Percentiles rank a stretch among this genome's conserved stretches.
Evolutionary conservation across 2,888 invertebrate genomes (phyloP).

Genomic region (Callosobruchus maculatus): DNA sequence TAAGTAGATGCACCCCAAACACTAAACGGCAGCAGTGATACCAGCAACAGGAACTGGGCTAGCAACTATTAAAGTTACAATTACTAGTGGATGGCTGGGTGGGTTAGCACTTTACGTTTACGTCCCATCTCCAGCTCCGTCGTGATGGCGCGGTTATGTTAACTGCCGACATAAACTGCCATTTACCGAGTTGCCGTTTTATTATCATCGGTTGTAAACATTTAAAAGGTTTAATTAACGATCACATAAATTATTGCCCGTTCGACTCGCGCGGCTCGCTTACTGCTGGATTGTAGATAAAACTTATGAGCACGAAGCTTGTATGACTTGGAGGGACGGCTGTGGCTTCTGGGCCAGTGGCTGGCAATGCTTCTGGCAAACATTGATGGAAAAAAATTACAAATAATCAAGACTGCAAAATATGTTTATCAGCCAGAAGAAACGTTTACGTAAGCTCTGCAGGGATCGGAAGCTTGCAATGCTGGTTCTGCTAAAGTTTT

Average conservation of each 20-base stretch:
- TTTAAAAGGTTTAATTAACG: conserved; percentile 37
- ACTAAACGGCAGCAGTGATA: neutral
- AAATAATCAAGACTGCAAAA: too few species aligned
- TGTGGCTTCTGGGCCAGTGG: neutral
- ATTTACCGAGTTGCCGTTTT: conserved; percentile 31
- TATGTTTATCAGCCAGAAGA: too few species aligned
- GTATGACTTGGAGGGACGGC: neutral
- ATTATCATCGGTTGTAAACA: conserved; percentile 33
- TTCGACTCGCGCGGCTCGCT: neutral
- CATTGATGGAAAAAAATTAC: too few species aligned
- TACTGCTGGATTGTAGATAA: conserved; percentile 8
- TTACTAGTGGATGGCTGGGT: conserved; percentile 21
- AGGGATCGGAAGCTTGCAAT: too few species aligned
- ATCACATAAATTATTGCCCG: conserved; percentile 23
- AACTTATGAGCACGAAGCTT: conserved; percentile 13
- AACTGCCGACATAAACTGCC: conserved; percentile 29
- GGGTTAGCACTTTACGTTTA: conserved; percentile 22
- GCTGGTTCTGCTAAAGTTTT: too few species aligned
- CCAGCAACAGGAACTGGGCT: neutral
- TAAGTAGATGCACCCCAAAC: neutral
- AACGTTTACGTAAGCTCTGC: too few species aligned
- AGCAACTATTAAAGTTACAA: conserved; percentile 23
- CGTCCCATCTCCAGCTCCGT: neutral
- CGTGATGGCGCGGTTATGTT: conserved; percentile 22
- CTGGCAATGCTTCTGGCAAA: too few species aligned